A percentile compares a stretch with the other conserved stretches of the same genome.
phyloP scores from a whole-genome alignment of 2,797 vertebrate species.

The Microcaecilia unicolor region DNA sequence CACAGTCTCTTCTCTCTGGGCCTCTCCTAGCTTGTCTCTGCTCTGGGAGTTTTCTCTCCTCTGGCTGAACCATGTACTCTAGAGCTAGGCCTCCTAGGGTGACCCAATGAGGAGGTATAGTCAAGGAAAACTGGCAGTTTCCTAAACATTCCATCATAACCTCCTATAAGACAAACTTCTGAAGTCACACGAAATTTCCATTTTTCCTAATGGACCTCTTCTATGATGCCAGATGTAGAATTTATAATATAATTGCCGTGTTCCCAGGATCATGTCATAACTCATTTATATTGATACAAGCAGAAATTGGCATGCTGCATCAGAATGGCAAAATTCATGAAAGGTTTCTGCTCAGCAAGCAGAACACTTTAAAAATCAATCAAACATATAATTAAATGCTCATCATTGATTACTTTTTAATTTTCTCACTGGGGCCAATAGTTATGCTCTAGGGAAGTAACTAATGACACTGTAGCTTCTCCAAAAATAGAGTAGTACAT shows the following conservation, averaged over 20 bases:
- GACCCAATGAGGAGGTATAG: too few species aligned
- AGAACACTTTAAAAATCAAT: conserved; percentile 5
- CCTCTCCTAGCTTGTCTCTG: too few species aligned
- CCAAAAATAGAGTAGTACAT: too few species aligned
- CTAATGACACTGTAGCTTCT: not conserved
- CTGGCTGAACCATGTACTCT: too few species aligned
- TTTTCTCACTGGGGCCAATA: conserved; percentile 1
- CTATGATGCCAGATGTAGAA: conserved; percentile 4
- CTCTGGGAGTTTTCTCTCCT: too few species aligned
- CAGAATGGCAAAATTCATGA: not conserved
- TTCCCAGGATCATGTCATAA: not conserved
- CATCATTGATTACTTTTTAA: conserved; percentile 13
- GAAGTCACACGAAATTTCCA: too few species aligned
- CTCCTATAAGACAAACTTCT: too few species aligned
- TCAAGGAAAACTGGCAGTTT: too few species aligned
- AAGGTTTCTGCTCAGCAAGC: not conserved
- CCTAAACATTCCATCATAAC: too few species aligned
- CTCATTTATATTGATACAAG: not conserved
- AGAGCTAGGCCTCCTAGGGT: too few species aligned
- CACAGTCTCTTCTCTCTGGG: too few species aligned
- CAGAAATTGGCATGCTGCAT: not conserved
- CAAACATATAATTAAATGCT: conserved; percentile 11
- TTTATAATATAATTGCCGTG: not conserved
- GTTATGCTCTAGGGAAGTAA: not conserved
- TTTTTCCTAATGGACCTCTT: not conserved